A percentile compares a stretch with the other conserved stretches of the same genome.
Conservation (phyloP, 2,113 vertebrate species). For the Alethe castanea region DNA sequence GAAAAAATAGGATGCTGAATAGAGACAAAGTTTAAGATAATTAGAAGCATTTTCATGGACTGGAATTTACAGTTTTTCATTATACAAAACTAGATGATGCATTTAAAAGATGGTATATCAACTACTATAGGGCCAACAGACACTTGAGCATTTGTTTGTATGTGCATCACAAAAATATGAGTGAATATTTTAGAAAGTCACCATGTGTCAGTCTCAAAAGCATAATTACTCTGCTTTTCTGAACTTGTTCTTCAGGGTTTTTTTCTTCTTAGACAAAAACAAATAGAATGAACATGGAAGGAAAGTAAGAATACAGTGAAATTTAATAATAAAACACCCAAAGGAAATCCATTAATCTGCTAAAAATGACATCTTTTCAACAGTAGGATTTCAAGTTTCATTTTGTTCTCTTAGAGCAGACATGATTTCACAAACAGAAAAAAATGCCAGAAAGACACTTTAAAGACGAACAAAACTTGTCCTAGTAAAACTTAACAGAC, state of each 20-base stretch:
- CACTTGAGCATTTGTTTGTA: background rate
- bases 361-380: background rate
- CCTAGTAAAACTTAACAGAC: background rate
- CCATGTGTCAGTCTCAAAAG: background rate
- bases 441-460: background rate
- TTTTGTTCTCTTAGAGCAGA: background rate
- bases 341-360: background rate
- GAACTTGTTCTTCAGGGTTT: background rate
- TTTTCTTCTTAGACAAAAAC: background rate
- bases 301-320: background rate
- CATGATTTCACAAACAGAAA: background rate
- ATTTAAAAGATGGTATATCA: background rate
- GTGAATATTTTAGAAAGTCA: slow-evolving; percentile 24
- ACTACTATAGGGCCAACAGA: background rate
- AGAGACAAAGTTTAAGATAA: background rate
- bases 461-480: background rate
- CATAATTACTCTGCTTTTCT: background rate
- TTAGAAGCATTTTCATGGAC: background rate
- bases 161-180: background rate
- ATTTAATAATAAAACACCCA: background rate
- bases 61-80: background rate
- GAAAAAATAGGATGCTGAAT: background rate
- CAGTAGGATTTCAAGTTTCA: background rate
- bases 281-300: background rate
- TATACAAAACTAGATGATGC: background rate